Conservation (phyloP, 2,888 invertebrate species). For the Trypoxylon attenuatum region DNA sequence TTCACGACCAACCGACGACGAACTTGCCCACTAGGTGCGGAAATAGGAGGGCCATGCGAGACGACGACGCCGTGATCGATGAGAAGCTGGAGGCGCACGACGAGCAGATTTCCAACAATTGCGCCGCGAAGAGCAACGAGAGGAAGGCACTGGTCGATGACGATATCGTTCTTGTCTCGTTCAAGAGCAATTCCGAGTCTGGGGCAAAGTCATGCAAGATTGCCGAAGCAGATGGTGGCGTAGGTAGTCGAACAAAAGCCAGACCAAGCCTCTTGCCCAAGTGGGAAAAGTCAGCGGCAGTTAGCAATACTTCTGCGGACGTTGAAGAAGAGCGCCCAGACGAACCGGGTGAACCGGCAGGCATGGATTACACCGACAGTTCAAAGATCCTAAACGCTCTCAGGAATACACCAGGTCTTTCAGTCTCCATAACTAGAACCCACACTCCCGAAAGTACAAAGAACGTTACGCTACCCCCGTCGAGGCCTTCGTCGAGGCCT, state of each 20-base stretch:
- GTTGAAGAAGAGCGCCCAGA: slow-evolving; percentile 46
- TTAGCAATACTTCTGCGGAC: slow-evolving; percentile 14
- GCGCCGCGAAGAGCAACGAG: background rate
- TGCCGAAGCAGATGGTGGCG: slow-evolving; percentile 47
- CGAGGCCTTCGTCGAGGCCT: slow-evolving; percentile 46
- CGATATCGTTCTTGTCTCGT: slow-evolving; percentile 15
- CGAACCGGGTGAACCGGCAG: slow-evolving; percentile 46
- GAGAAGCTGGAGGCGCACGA: slow-evolving; percentile 44
- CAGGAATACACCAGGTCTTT: slow-evolving; percentile 67
- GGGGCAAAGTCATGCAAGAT: slow-evolving; percentile 33
- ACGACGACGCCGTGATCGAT: slow-evolving; percentile 6
- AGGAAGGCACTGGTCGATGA: slow-evolving; percentile 3
- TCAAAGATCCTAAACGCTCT: slow-evolving; percentile 66
- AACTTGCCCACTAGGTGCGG: slow-evolving; percentile 17
- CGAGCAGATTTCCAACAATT: slow-evolving; percentile 35
- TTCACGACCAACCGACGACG: slow-evolving; percentile 5
- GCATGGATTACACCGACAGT: slow-evolving; percentile 58
- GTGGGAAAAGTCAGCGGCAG: slow-evolving; percentile 19
- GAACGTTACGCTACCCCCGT: slow-evolving; percentile 2
- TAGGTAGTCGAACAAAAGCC: slow-evolving; percentile 21
- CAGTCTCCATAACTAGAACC: slow-evolving; percentile 63
- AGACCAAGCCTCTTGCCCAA: slow-evolving; percentile 14
- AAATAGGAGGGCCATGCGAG: background rate
- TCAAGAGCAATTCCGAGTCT: slow-evolving; percentile 8
- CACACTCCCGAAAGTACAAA: slow-evolving; percentile 49